phyloP scores from a whole-genome alignment of 2,113 vertebrate genomes.

The Thryonomys swinderianus region DNA sequence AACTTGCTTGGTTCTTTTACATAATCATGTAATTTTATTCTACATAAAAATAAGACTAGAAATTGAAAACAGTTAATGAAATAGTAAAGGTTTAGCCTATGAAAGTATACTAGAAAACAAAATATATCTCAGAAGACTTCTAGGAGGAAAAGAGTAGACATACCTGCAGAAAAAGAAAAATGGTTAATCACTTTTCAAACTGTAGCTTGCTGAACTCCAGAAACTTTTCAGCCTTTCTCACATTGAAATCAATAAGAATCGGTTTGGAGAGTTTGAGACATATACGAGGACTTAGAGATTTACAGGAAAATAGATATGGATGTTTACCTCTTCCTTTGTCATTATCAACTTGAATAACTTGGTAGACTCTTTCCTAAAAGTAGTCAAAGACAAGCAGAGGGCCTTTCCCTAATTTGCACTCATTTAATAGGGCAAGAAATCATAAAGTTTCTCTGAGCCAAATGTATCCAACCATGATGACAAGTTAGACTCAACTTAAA shows the following conservation, averaged over 20 bases:
- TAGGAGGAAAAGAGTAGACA: background rate
- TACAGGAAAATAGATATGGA: background rate
- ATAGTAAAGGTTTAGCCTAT: background rate
- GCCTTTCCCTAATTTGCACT: background rate
- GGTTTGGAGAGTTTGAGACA: background rate
- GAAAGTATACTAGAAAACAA: background rate
- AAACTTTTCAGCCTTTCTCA: background rate
- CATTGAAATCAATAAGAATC: background rate
- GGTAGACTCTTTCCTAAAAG: background rate
- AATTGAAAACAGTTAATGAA: background rate
- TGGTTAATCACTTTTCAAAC: background rate
- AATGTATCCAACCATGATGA: background rate
- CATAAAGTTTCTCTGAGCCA: background rate
- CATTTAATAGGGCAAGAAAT: conserved; percentile 6
- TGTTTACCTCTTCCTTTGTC: conserved; percentile 23
- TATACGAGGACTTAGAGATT: background rate
- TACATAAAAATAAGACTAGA: background rate
- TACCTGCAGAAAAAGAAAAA: background rate
- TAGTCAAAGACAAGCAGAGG: background rate
- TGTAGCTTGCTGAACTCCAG: background rate
- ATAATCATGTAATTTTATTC: background rate
- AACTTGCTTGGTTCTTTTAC: background rate
- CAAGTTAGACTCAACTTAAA: background rate
- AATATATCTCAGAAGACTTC: background rate
- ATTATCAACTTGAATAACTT: background rate